These are phyloP conservation scores for Neolamprologus sp. DNA, from an alignment of 2,113 vertebrate species.

Conservation along the genomic window DNA sequence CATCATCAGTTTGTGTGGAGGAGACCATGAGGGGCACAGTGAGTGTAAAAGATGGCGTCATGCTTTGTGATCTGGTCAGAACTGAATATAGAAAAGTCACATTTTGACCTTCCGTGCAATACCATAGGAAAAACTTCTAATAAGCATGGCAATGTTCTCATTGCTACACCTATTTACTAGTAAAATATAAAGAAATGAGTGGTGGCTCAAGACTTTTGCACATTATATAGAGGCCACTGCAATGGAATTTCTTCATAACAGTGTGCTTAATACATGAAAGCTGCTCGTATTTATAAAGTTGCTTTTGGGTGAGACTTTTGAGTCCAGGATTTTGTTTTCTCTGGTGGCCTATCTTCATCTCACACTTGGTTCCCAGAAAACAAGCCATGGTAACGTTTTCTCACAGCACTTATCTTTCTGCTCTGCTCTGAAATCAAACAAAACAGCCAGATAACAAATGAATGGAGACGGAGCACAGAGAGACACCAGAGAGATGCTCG, in stretches of 20 bases:
- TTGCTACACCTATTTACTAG: not conserved
- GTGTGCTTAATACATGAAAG: not conserved
- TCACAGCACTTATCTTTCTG: slow-evolving; percentile 38
- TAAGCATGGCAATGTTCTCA: not conserved
- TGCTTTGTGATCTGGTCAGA: not conserved
- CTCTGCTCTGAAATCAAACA: slow-evolving; percentile 2
- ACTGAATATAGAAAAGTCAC: not conserved
- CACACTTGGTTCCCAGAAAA: slow-evolving; percentile 25
- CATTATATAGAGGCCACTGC: not conserved
- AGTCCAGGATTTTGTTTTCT: not conserved
- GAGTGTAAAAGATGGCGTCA: not conserved
- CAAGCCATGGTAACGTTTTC: slow-evolving; percentile 12
- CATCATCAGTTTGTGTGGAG: not conserved
- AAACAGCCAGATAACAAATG: slow-evolving; percentile 28
- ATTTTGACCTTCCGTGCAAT: not conserved
- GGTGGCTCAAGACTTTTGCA: not conserved
- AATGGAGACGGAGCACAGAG: not conserved
- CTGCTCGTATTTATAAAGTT: not conserved
- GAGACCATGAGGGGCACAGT: not conserved
- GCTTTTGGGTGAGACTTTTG: not conserved
- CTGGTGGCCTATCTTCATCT: not conserved
- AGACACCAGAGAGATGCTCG: not conserved
- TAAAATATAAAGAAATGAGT: not conserved
- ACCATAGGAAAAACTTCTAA: not conserved
- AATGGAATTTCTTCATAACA: not conserved